Percentiles rank a stretch among this genome's conserved stretches.
Conservation (phyloP, 2,888 invertebrate genomes). For the Lepeophtheirus nordmannii region DNA sequence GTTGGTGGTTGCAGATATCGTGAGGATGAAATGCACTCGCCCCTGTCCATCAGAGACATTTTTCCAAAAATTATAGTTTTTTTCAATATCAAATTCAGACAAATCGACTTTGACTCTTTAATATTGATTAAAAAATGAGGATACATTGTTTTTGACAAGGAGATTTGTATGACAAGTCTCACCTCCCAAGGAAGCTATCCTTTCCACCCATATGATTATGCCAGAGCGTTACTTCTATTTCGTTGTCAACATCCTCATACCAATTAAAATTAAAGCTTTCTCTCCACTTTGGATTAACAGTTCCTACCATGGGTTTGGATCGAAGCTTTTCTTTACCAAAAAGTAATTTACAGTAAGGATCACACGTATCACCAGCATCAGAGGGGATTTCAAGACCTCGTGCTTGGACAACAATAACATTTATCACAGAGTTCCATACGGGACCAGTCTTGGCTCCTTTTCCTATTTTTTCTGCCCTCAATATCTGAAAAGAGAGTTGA, state of each 20-base stretch:
- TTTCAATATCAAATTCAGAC: constrained; percentile 64
- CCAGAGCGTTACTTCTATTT: constrained; percentile 78
- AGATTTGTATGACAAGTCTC: too few species aligned
- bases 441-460: not conserved
- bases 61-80: constrained; percentile 75
- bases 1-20: constrained; percentile 85
- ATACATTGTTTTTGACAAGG: too few species aligned
- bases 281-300: constrained; percentile 71
- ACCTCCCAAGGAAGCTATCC: constrained; percentile 73
- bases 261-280: constrained; percentile 94
- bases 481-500: not conserved
- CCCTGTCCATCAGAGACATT: constrained; percentile 69
- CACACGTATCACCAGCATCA: constrained; percentile 16
- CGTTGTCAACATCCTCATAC: constrained; percentile 81
- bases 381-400: constrained; percentile 9
- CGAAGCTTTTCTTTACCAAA: constrained; percentile 95
- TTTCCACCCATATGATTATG: constrained; percentile 67
- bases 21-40: constrained; percentile 63
- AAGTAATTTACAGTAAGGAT: constrained; percentile 21
- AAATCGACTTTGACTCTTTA: constrained; percentile 69
- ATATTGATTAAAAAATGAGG: constrained; percentile 24
- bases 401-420: constrained; percentile 21
- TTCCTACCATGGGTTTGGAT: constrained; percentile 51
- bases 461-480: constrained; percentile 7
- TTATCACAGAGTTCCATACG: constrained; percentile 5